phyloP scores from a whole-genome alignment of 2,888 invertebrate species.

The Cephus runcator region DNA sequence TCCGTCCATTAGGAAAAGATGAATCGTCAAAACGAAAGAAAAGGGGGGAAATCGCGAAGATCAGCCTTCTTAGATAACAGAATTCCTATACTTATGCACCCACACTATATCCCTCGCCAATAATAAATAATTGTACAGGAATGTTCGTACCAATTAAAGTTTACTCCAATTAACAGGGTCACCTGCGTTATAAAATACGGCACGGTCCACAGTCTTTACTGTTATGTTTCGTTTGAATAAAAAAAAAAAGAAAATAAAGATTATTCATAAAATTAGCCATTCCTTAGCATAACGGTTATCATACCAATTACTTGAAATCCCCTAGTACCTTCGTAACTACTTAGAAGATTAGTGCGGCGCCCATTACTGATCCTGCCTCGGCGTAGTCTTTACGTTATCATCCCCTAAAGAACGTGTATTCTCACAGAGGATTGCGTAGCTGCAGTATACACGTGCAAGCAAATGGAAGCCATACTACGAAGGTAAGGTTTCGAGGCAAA shows the following conservation, averaged over 20 bases:
- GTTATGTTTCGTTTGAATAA: background rate
- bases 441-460: slow-evolving; percentile 9
- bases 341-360: background rate
- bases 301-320: background rate
- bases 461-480: slow-evolving; percentile 50
- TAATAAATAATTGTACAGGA: background rate
- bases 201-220: background rate
- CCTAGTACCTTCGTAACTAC: background rate
- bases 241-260: background rate
- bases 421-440: background rate
- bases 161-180: slow-evolving; percentile 15
- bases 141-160: slow-evolving; percentile 22
- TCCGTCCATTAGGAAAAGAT: background rate
- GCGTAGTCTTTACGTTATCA: background rate
- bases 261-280: background rate
- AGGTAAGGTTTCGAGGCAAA: slow-evolving; percentile 57
- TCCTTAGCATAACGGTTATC: background rate
- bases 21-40: background rate
- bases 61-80: background rate
- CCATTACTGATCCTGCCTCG: background rate
- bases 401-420: background rate
- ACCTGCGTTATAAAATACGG: background rate
- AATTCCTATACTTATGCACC: background rate
- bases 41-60: background rate
- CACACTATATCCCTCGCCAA: background rate